Conservation (phyloP, 2,888 invertebrate species). For the Artemia sinica region DNA sequence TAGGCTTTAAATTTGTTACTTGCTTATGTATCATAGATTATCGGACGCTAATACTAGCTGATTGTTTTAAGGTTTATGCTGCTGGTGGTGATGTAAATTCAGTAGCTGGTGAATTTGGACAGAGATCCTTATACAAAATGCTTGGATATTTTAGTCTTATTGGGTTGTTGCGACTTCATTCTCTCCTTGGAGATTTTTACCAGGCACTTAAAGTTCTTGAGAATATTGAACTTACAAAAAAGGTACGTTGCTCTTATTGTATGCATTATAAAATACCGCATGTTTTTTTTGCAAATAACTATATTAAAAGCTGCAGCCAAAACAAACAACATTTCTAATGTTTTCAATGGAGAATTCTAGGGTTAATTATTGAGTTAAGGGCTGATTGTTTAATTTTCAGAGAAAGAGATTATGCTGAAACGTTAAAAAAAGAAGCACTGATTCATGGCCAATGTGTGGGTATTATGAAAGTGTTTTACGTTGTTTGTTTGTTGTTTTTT, state of each 20-base stretch:
- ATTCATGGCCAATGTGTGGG: no score
- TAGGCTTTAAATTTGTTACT: neutral
- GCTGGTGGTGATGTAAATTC: conserved; percentile 74
- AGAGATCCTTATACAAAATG: conserved; percentile 94
- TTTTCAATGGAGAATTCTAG: neutral
- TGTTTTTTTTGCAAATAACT: neutral
- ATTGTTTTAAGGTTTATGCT: conserved; percentile 40
- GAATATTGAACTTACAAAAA: conserved; percentile 90
- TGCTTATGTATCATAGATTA: no score
- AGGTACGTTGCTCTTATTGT: conserved; percentile 35
- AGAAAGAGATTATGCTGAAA: no score
- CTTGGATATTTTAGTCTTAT: conserved; percentile 95
- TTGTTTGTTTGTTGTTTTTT: no score
- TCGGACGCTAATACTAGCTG: no score
- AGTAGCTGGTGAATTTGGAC: conserved; percentile 90
- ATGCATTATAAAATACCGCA: neutral
- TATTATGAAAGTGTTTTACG: no score
- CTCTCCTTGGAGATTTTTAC: conserved; percentile 91
- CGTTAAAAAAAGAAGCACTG: no score
- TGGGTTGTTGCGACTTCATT: conserved; percentile 83
- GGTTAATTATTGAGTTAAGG: no score
- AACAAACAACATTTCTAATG: no score
- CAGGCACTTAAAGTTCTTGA: conserved; percentile 87
- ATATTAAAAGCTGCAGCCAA: neutral
- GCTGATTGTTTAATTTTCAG: no score